Conservation (phyloP, 1,140 invertebrate species). For the Augochlora pura region DNA sequence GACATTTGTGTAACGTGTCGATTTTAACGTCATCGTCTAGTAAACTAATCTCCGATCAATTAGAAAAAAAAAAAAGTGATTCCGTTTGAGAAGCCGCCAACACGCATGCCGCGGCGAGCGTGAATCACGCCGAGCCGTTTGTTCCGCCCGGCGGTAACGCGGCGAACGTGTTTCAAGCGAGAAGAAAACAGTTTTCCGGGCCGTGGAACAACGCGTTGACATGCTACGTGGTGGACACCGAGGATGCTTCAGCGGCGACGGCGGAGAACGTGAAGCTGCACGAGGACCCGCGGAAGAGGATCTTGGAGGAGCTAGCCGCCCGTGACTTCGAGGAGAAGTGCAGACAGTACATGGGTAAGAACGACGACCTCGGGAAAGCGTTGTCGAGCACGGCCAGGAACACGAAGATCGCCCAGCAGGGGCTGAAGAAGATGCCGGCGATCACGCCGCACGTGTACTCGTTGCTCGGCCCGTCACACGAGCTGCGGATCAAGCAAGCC, state of each 20-base stretch:
- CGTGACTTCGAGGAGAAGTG: conserved; percentile 25
- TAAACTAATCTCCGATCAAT: no score
- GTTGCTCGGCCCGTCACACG: conserved; percentile 45
- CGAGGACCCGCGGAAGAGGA: conserved; percentile 16
- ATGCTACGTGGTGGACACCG: conserved; percentile 54
- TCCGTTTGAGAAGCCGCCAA: no score
- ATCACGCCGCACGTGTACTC: conserved; percentile 55
- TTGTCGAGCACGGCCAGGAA: conserved; percentile 14
- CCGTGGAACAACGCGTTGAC: conserved; percentile 54
- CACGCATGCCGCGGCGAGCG: no score
- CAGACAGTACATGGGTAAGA: conserved; percentile 4
- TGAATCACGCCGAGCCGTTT: no score
- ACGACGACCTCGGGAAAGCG: conserved; percentile 1
- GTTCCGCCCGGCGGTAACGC: background rate
- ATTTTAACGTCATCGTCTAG: no score
- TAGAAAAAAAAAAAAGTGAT: no score
- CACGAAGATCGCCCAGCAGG: background rate
- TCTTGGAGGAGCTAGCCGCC: conserved; percentile 12
- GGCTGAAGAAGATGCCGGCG: conserved; percentile 34
- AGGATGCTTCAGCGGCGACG: background rate
- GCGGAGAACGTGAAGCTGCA: conserved; percentile 4
- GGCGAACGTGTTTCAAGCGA: background rate
- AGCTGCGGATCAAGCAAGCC: conserved; percentile 42
- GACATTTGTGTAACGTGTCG: no score
- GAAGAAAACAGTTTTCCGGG: conserved; percentile 29